Conservation (phyloP, 2,888 invertebrate species). For the Margaritifera margaritifera region DNA sequence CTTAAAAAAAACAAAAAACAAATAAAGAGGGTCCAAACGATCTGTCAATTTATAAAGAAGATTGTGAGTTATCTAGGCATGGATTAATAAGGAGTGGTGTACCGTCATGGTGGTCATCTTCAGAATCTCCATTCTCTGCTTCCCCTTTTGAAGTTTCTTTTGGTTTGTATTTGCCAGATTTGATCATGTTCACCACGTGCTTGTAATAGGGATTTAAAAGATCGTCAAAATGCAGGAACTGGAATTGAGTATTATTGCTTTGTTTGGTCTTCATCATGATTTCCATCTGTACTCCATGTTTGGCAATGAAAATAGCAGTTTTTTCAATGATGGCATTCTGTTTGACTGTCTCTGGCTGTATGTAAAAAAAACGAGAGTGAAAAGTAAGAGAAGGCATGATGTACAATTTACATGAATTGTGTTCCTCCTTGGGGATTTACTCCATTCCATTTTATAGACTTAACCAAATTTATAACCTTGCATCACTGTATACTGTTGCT, state of each 20-base stretch:
- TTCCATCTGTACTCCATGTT: constrained; percentile 98
- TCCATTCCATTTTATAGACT: no score
- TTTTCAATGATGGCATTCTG: constrained; percentile 95
- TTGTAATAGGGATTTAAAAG: constrained; percentile 91
- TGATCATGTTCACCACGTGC: constrained; percentile 74
- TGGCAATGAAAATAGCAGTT: constrained; percentile 78
- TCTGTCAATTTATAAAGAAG: background rate
- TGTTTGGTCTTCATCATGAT: constrained; percentile 98
- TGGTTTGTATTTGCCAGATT: constrained; percentile 67
- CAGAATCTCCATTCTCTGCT: constrained; percentile 10
- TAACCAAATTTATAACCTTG: no score
- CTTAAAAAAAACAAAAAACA: background rate
- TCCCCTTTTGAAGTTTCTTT: constrained; percentile 6
- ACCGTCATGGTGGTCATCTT: background rate
- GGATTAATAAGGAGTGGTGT: background rate
- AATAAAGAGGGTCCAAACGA: background rate
- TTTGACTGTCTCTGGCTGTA: constrained; percentile 88
- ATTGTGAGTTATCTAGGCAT: background rate
- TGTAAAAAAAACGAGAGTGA: constrained; percentile 35
- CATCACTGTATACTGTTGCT: no score
- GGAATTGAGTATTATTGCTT: constrained; percentile 91
- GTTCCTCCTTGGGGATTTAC: no score
- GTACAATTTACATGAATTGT: no score
- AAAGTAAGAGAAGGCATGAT: no score
- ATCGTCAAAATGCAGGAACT: constrained; percentile 91